These are phyloP conservation scores for Tringa solitaria DNA, from an alignment of 2,113 vertebrate genomes.

Conservation along the genomic window DNA sequence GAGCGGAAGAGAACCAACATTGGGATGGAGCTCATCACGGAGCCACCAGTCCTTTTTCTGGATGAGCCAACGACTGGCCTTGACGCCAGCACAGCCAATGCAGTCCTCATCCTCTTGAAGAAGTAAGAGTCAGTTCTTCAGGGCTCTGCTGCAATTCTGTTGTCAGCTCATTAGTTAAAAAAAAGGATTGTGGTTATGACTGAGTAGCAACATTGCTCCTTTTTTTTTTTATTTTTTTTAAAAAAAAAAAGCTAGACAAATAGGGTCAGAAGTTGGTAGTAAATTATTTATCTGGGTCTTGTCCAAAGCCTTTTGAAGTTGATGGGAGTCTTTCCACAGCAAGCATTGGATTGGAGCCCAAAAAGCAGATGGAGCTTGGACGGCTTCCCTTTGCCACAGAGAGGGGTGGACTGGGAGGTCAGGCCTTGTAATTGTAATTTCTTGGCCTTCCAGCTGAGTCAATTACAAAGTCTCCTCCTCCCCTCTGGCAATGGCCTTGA, in stretches of 20 bases:
- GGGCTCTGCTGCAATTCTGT: not conserved
- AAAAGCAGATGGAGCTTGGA: slow-evolving; percentile 12
- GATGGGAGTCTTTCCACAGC: slow-evolving; percentile 4
- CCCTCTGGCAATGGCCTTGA: not conserved
- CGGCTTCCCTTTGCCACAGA: not conserved
- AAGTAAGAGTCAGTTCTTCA: slow-evolving; percentile 33
- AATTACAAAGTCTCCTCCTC: not conserved
- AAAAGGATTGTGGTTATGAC: not conserved
- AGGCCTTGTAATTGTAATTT: not conserved
- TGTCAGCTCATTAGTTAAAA: not conserved
- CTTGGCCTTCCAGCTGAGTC: not conserved
- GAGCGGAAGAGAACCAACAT: slow-evolving; percentile 65
- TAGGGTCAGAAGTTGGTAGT: not conserved
- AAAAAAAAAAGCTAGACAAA: not conserved
- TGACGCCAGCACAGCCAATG: slow-evolving; percentile 61
- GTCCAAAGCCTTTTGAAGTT: not conserved
- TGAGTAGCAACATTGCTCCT: not conserved
- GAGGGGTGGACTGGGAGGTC: not conserved
- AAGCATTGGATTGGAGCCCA: slow-evolving; percentile 5
- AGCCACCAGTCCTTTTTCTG: slow-evolving; percentile 56
- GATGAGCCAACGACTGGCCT: slow-evolving; percentile 59
- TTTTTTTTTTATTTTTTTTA: not conserved
- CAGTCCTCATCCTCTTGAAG: slow-evolving; percentile 57
- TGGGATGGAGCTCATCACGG: slow-evolving; percentile 61
- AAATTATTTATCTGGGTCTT: not conserved